These are phyloP conservation scores for Boulengeromyrus knoepffleri DNA, from an alignment of 2,113 vertebrate genomes.

Conservation along the genomic window DNA sequence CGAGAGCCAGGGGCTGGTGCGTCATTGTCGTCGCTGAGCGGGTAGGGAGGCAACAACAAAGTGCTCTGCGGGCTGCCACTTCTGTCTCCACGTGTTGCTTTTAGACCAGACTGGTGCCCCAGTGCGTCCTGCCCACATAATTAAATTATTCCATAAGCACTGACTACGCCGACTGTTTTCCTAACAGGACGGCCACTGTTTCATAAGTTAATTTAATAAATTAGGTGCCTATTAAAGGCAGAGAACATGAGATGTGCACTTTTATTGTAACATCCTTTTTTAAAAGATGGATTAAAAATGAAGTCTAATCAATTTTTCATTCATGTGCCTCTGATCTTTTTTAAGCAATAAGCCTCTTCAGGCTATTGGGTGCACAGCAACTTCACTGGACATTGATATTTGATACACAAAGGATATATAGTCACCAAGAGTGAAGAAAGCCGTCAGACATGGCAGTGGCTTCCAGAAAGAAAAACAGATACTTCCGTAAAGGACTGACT, in stretches of 20 bases:
- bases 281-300: neutral
- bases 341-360: neutral
- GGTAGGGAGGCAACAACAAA: neutral
- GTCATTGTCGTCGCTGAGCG: neutral
- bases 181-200: slow-evolving; percentile 11
- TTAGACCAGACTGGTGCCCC: neutral
- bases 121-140: neutral
- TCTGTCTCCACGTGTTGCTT: neutral
- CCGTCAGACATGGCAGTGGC: slow-evolving; percentile 3
- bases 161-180: neutral
- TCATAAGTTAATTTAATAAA: neutral
- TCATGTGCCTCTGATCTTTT: neutral
- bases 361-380: neutral
- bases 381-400: neutral
- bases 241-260: neutral
- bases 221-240: neutral
- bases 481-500: slow-evolving; percentile 16
- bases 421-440: neutral
- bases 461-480: neutral
- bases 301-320: neutral
- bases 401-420: neutral
- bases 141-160: neutral
- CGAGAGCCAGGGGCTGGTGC: neutral
- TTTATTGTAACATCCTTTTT: neutral
- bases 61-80: neutral